These are phyloP conservation scores for Arizona elegans DNA, from an alignment of 2,113 vertebrate genomes.

Conservation along the genomic window DNA sequence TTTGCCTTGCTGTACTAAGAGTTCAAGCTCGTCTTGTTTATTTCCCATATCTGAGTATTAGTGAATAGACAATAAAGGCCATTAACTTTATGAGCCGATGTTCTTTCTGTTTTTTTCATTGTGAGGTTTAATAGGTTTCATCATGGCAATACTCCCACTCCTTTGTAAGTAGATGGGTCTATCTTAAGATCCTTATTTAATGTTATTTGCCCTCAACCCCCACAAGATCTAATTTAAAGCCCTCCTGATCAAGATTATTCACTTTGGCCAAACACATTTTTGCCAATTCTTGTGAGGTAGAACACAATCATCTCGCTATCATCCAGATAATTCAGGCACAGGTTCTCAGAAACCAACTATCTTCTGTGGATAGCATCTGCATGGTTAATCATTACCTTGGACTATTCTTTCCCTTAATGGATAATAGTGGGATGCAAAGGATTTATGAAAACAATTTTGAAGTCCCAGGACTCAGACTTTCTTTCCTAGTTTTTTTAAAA, in stretches of 20 bases:
- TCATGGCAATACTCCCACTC: not conserved
- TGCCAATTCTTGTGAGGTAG: not conserved
- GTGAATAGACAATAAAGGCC: not conserved
- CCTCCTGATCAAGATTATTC: not conserved
- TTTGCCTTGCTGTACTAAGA: not conserved
- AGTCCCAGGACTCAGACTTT: not conserved
- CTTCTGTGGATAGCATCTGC: not conserved
- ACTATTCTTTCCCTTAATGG: not conserved
- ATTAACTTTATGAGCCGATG: not conserved
- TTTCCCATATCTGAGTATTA: not conserved
- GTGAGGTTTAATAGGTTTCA: not conserved
- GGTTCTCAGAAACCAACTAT: not conserved
- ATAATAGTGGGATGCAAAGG: not conserved
- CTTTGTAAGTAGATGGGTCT: not conserved
- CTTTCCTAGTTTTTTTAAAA: not conserved
- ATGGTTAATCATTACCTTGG: not conserved
- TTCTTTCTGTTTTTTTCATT: not conserved
- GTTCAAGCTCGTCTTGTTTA: not conserved
- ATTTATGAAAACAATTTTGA: not conserved
- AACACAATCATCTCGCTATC: not conserved
- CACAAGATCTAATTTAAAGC: not conserved
- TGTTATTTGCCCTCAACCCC: not conserved
- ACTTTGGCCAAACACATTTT: not conserved
- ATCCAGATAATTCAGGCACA: not conserved
- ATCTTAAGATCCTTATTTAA: not conserved